Base-by-base conservation (phyloP, 2,797 vertebrate genomes). In the Acropternis orthonyx region DNA sequence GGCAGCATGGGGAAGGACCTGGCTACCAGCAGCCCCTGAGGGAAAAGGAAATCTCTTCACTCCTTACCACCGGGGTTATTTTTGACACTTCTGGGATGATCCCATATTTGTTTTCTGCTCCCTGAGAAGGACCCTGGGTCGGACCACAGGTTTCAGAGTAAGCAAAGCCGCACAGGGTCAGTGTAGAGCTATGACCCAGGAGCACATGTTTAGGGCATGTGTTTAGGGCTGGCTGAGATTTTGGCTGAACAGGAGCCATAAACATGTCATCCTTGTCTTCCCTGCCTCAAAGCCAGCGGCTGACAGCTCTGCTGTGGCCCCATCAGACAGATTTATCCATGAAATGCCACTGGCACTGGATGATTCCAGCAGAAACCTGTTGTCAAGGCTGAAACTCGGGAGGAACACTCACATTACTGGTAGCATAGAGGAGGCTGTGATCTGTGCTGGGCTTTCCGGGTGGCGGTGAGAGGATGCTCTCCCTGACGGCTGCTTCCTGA, bases 401-500 rank as follows among this genome's bases (percentile, higher is more conserved):
- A 88, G 55, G 74, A 83, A 87, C 90, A 66, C 36, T 62, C 54
- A 3, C 24, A 12, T 44, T 71, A 28, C 68, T 26, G 7, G 48
- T 36, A 61, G 49, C 49, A 84, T 27, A 51, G 75, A 74, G 27
- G 41, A 61, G 32, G 23, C 2, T 48, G 61, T 37, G 66, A 82
- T 74, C 89, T 41, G 75, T 13, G 71, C 34, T 8, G 80, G 61
- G 84, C 54, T 95, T 96, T 97, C 95, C 65, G 32, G 79, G 59
- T 74, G n/a, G 59, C 2, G 26, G 52, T 2, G 1, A 66, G 68
- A 95, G 93, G 92, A 96, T 93, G 93, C 93, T 97, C 65, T 91
- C 81, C 86, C 76, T 0, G 5, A 79, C 11, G 4, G 86, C 85
- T 89, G 92, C 92, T 96, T 97, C 96, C 95, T 96, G 89, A 90